These are phyloP conservation scores for Orcinus orca DNA, from an alignment of 2,113 vertebrate genomes.

Conservation along the genomic window DNA sequence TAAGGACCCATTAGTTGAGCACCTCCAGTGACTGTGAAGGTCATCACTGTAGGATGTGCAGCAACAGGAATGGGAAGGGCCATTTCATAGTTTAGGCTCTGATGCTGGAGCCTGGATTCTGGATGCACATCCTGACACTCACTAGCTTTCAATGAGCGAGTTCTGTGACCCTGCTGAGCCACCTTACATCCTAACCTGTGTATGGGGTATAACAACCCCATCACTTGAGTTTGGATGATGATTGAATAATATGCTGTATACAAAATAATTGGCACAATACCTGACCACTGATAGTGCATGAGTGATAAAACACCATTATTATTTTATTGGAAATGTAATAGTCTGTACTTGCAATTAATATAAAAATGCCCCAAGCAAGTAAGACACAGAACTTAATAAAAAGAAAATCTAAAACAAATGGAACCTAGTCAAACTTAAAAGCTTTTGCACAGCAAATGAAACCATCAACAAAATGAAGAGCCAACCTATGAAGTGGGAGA, in stretches of 20 bases:
- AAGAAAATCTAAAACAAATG: not conserved
- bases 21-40: too few species aligned
- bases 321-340: not conserved
- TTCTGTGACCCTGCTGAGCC: rapidly evolving
- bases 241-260: not conserved
- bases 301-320: not conserved
- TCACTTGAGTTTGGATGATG: rapidly evolving
- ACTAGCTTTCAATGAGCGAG: not conserved
- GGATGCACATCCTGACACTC: rapidly evolving
- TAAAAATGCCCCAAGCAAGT: not conserved
- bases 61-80: rapidly evolving
- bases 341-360: not conserved
- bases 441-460: not conserved
- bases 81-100: rapidly evolving
- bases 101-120: too few species aligned
- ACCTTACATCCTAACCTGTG: rapidly evolving
- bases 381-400: not conserved
- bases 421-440: not conserved
- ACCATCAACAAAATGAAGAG: not conserved
- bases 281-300: rapidly evolving
- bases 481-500: not conserved
- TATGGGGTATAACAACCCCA: rapidly evolving
- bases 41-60: rapidly evolving
- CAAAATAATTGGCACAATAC: not conserved
- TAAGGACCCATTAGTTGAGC: too few species aligned